Base-by-base conservation (phyloP, 2,888 invertebrate species). In the Phyllotreta cruciferae region DNA sequence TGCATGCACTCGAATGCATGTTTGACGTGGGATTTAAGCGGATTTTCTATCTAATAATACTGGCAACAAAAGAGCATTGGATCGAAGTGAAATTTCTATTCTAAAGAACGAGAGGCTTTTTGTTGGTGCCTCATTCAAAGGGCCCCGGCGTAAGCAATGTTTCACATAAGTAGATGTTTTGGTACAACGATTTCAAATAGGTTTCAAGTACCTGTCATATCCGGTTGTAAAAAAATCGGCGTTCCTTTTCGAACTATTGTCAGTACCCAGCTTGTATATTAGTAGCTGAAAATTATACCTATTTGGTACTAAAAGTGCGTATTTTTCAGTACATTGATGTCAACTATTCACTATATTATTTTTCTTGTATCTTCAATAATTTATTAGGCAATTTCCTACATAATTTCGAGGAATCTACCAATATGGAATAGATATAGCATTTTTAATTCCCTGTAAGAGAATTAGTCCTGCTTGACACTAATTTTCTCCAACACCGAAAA, bases 21-120 rank as follows among this genome's bases (percentile, higher is more conserved):
- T 64, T 61, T 36, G 54, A 57, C 42, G 61, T 41, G 49, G 61
- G 61, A 64, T 64, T 64, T 60, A 56, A 53, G 57, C 49, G 49
- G 61, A 61, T 61, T 64, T 56, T 54, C 57, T 56, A 49, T 55
- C 38, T 24, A 11, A 49, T 61, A 61, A 52, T 57, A 37, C 39
- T 11, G 6, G 37, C 55, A 61, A 57, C 57, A 64, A 52, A 60
- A 57, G 49, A 39, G 34, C 47, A 38, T 37, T 56, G 42, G 34
- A 56, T 38, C 56, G 38, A 56, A 53, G 56, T 56, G 56, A 50
- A 56, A 53, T 53, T 60, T 60, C 49, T 64, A 47, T 53, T 47
- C 44, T 37, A 41, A 56, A 61, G 56, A 56, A 61, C 56, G 36
- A 54, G 34, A 37, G 9, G 49, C 56, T 64, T 64, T 61, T 56